A percentile compares a stretch with the other conserved stretches of the same genome.
phyloP scores from a whole-genome alignment of 2,113 vertebrate genomes.

The Prionailurus bengalensis region DNA sequence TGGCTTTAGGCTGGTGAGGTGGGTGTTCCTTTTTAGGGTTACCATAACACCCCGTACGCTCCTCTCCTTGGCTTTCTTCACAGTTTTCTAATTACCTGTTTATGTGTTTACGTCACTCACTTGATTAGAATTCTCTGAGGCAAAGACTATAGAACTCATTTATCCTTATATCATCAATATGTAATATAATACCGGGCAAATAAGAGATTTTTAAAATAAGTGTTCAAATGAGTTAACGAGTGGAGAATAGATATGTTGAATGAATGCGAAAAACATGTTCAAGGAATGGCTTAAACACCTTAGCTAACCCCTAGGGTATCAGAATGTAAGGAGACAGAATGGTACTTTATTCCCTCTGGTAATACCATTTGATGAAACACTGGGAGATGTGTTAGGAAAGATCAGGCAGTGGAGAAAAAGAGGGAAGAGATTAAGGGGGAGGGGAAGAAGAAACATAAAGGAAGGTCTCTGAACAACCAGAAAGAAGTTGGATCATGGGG shows the following conservation, averaged over 20 bases:
- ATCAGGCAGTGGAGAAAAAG: neutral
- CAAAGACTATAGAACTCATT: neutral
- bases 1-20: neutral
- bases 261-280: neutral
- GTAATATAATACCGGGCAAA: neutral
- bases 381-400: neutral
- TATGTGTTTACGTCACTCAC: neutral
- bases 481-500: neutral
- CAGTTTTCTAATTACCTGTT: neutral
- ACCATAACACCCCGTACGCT: fast-evolving
- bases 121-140: neutral
- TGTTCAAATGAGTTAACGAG: neutral
- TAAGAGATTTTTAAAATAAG: neutral
- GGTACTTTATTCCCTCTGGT: neutral
- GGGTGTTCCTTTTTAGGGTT: fast-evolving
- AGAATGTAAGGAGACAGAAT: neutral
- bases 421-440: neutral
- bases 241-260: neutral
- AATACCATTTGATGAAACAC: neutral
- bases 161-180: neutral
- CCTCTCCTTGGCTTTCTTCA: neutral
- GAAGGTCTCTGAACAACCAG: neutral
- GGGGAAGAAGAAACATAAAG: neutral
- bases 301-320: neutral
- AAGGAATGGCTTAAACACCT: neutral